A percentile compares a stretch with the other conserved stretches of the same genome.
Evolutionary conservation across 2,113 vertebrate genomes (phyloP).

Genomic region (Columba livia): DNA sequence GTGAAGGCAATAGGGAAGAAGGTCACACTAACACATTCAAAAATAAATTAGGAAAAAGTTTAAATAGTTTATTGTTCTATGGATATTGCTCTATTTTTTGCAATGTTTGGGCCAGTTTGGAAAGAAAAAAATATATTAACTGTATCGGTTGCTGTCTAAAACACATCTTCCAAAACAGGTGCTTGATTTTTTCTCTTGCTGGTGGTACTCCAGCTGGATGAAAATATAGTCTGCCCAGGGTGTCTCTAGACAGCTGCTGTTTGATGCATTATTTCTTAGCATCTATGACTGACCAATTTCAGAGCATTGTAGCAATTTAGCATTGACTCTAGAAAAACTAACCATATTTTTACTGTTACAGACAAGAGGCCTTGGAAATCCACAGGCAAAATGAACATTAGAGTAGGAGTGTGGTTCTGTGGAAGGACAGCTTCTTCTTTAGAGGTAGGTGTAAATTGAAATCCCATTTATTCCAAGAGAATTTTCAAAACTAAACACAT

Average conservation of each 20-base stretch:
- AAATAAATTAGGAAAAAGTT: not conserved
- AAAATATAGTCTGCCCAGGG: not conserved
- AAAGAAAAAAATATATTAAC: not conserved
- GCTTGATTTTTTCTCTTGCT: not conserved
- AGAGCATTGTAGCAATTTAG: not conserved
- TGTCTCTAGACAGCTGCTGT: not conserved
- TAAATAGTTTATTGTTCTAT: not conserved
- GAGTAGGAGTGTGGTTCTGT: rapidly evolving
- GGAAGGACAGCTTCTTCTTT: not conserved
- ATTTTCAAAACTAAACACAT: not conserved
- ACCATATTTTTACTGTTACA: not conserved
- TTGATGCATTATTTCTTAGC: not conserved
- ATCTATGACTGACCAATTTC: not conserved
- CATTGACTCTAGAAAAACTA: not conserved
- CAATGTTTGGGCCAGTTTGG: not conserved
- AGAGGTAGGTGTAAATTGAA: not conserved
- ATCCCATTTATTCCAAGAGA: not conserved
- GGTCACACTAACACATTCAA: not conserved
- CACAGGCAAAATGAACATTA: not conserved
- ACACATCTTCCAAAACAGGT: not conserved
- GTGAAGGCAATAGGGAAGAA: not conserved
- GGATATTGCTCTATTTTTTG: not conserved
- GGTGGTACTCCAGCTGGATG: not conserved
- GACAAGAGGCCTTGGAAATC: not conserved
- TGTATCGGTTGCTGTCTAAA: rapidly evolving